A percentile compares a stretch with the other conserved stretches of the same genome.
Evolutionary conservation across 2,797 vertebrate species (phyloP).

Genomic region (Delichon dasypus): DNA sequence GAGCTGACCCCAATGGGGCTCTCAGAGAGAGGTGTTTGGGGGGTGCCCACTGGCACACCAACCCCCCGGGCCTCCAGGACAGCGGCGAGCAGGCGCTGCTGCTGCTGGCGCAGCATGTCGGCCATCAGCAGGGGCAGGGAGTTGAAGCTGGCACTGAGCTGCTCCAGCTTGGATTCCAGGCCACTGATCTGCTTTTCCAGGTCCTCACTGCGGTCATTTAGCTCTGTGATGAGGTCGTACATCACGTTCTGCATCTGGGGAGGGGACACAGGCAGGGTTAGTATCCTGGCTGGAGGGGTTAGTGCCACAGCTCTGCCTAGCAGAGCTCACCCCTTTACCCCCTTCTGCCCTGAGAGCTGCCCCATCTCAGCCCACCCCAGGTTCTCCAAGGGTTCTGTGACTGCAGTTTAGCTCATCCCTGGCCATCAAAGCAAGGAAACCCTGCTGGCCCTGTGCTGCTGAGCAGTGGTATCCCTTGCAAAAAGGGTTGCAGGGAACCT

Average conservation of each 20-base stretch:
- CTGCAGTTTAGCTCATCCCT: background rate
- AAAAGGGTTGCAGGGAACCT: background rate
- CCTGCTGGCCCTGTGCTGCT: background rate
- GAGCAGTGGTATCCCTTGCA: background rate
- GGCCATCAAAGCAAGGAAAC: background rate
- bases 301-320: background rate
- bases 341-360: background rate
- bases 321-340: background rate
- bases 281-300: background rate
- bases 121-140: conserved; percentile 77
- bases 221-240: conserved; percentile 74
- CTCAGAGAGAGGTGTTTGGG: conserved; percentile 74
- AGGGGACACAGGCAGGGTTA: background rate
- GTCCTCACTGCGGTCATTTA: conserved; percentile 74
- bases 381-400: background rate
- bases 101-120: conserved; percentile 78
- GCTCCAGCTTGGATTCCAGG: conserved; percentile 80
- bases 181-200: conserved; percentile 80
- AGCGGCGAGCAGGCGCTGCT: conserved; percentile 77
- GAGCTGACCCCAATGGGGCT: conserved; percentile 81
- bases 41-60: conserved; percentile 56
- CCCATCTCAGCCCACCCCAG: background rate
- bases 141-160: conserved; percentile 74
- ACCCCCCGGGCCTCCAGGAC: conserved; percentile 73
- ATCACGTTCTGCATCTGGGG: conserved; percentile 78